phyloP scores from a whole-genome alignment of 2,888 invertebrate species.

The Onchidella celtica region DNA sequence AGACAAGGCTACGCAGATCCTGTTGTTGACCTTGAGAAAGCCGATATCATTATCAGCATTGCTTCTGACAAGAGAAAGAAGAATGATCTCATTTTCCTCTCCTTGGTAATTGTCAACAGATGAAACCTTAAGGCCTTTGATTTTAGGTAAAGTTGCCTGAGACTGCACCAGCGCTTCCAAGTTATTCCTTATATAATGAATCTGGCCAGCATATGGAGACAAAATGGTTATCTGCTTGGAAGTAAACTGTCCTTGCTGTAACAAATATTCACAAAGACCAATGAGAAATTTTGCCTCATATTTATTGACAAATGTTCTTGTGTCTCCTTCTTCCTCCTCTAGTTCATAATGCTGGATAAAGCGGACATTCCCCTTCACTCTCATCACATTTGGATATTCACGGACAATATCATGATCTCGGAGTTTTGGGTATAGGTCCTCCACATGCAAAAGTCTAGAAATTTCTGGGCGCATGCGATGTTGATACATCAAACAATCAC shows the following conservation, averaged over 20 bases:
- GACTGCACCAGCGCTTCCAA: constrained; percentile 48
- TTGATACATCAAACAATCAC: constrained; percentile 85
- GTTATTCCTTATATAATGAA: constrained; percentile 30
- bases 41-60: constrained; percentile 73
- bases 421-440: constrained; percentile 71
- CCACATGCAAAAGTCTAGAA: constrained; percentile 66
- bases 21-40: constrained; percentile 72
- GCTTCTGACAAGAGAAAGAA: constrained; percentile 78
- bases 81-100: constrained; percentile 79
- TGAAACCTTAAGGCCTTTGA: constrained; percentile 66
- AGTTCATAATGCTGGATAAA: constrained; percentile 71
- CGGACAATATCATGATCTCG: constrained; percentile 69
- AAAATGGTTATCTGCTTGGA: constrained; percentile 74
- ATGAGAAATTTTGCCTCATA: constrained; percentile 73
- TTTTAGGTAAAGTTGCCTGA: constrained; percentile 60
- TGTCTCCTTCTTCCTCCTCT: constrained; percentile 66
- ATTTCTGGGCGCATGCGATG: constrained; percentile 79
- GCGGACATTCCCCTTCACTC: constrained; percentile 70
- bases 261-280: constrained; percentile 69
- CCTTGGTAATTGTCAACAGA: constrained; percentile 78
- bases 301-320: constrained; percentile 68
- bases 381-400: constrained; percentile 63
- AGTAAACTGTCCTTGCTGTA: constrained; percentile 72
- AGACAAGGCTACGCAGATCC: constrained; percentile 78
- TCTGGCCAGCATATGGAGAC: constrained; percentile 73